Base-by-base conservation (phyloP, 1,140 invertebrate genomes). In the Tetragnatha versicolor region DNA sequence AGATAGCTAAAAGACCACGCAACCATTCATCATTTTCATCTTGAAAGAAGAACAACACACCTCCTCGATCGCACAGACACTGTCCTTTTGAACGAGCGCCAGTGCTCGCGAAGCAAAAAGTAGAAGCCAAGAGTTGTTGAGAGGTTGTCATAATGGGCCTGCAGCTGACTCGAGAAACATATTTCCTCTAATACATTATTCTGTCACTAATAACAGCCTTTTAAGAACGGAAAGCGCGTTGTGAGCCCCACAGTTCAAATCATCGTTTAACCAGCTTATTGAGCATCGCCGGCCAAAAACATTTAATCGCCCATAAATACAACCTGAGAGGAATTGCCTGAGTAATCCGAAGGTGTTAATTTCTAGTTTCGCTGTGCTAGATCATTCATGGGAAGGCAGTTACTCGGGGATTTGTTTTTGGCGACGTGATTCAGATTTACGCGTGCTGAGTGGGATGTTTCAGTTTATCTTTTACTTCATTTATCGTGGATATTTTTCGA, bases 141-240 rank as follows among this genome's bases (percentile, higher is more conserved):
- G 63, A 37, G 60, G 33, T 27, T 66, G 63, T 66, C 63, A 66
- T 45, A 63, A 45, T 66, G 39, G 20, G 37, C 22, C 37, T 66
- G 63, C 42, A 45, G 25, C 63, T 66, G 63, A 66, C 63, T 20
- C 37, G 39, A 47, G 39, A 66, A 45, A 66, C 25, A 45, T 66
- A n/a, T n/a, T n/a, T 66, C 17, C 39, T 29, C 17, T 66, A 45
- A 47, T 47, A 63, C 25, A 63, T 63, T 63, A 66, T 66, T 66
- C 39, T 66, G 63, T 66, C 63, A 45, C 63, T 66, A 66, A 66
- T 66, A 45, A 66, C 39, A 66, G 63, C 5, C 39, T 45, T 66
- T 66, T 66, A 66, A 42, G 31, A 27, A 39, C 22, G 10, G 10
- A 61, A 58, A 66, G 39, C 29, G 63, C 37, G 12, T 20, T 63